Base-by-base conservation (phyloP, 2,888 invertebrate species). In the Himalopsyche anomala region DNA sequence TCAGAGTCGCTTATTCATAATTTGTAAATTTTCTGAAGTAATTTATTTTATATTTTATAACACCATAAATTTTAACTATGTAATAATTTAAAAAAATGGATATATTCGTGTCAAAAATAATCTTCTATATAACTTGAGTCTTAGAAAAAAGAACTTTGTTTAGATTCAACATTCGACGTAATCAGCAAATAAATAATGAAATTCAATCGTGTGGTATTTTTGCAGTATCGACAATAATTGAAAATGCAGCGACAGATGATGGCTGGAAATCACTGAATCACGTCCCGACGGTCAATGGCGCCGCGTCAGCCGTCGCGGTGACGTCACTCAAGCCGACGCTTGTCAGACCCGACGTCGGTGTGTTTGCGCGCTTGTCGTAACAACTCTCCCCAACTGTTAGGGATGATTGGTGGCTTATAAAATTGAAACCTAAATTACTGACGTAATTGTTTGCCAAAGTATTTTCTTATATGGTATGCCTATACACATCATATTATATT, bases 311-410 rank as follows among this genome's bases (percentile, higher is more conserved):
- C 62, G 62, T 62, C 62, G 62, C 62, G 62, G 62, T 28, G 19
- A 28, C 28, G 62, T 62, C 62, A 62, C 62, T 62, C 62, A 62
- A n/a, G 19, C 19, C 19, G 62, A 62, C 62, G 62, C 62, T 62
- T 28, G 28, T 9, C 62, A 28, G 62, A 62, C 62, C 11, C 28
- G 62, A 28, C 62, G 62, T 62, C 62, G 62, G 19, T 62, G n/a
- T 62, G 62, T 62, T 62, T 62, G 62, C 62, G 2, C 19, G 62
- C 62, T 62, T 62, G 62, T 62, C 62, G 62, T 62, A 62, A n/a
- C 62, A 62, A n/a, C n/a, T 56, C 56, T 62, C 8, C 28, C 28
- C 2, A 28, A 28, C n/a, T 62, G 19, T 28, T 19, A 19, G 5
- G 62, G 62, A 62, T 62, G 62, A 19, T 62, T 62, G 19, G 19